phyloP scores from a whole-genome alignment of 2,888 invertebrate genomes.

The Acleris literana region DNA sequence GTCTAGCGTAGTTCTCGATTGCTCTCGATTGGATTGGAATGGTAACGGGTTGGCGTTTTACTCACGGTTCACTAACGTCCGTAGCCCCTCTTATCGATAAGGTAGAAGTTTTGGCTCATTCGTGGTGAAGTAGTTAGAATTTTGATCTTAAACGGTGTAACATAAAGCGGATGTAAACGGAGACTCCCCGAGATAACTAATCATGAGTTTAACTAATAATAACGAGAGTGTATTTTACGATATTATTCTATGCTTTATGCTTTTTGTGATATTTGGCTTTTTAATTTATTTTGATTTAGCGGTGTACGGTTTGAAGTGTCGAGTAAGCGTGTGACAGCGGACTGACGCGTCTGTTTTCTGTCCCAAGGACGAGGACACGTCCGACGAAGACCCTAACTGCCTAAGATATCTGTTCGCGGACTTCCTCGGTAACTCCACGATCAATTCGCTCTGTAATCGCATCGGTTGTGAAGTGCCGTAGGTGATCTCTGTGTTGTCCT shows the following conservation, averaged over 20 bases:
- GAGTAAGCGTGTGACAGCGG: slow-evolving; percentile 38
- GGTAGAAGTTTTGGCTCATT: slow-evolving; percentile 61
- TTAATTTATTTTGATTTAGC: slow-evolving; percentile 49
- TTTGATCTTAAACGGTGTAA: slow-evolving; percentile 45
- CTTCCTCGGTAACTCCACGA: slow-evolving; percentile 84
- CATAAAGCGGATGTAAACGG: slow-evolving; percentile 44
- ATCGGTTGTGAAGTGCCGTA: slow-evolving; percentile 49
- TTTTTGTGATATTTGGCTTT: slow-evolving; percentile 80
- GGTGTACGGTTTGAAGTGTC: slow-evolving; percentile 40
- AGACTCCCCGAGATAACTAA: slow-evolving; percentile 26
- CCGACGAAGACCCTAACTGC: slow-evolving; percentile 86
- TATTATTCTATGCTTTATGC: slow-evolving; percentile 65
- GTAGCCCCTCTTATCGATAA: slow-evolving; percentile 54
- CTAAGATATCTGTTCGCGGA: slow-evolving; percentile 88
- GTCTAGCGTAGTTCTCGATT: slow-evolving; percentile 63
- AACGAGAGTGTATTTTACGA: slow-evolving; percentile 44
- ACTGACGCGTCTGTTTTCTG: slow-evolving; percentile 69
- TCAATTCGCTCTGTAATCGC: slow-evolving; percentile 47
- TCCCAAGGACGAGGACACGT: slow-evolving; percentile 76
- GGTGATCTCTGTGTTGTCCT: slow-evolving; percentile 75
- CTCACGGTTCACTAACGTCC: slow-evolving; percentile 56
- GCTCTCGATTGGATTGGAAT: slow-evolving; percentile 66
- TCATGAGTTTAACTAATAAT: slow-evolving; percentile 26
- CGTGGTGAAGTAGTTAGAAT: slow-evolving; percentile 75
- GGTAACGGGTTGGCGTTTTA: slow-evolving; percentile 72